Evolutionary conservation across 1,140 invertebrate genomes (phyloP), one percentile per base, ranked within the genome.

Genomic region (Zelostemma sp.): DNA sequence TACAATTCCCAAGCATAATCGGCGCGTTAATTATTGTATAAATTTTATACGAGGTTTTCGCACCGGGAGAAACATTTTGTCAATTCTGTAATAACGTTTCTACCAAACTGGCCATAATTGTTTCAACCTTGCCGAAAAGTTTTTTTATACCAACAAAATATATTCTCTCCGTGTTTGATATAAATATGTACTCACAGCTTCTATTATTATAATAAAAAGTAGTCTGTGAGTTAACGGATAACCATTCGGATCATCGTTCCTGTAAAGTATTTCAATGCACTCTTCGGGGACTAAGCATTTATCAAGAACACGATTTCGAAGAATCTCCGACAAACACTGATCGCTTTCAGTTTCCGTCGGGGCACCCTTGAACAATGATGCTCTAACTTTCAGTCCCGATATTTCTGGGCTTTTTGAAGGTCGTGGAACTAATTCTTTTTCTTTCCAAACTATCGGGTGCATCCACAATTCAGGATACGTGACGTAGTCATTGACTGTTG

Each of bases 151-250:
- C n/a, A 48, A 19, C 31, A 56, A 45, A 41, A 21, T 53, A 21
- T 6, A 2, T 33, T 59, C 50, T 64, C 46, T 15, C 55, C 19
- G 31, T 15, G 51, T 35, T 53, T 48, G 18, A 14, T 65, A 11
- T 65, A 33, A 41, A 61, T 47, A 41, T 61, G 41, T 45, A 56
- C 9, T 56, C 41, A 31, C 19, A 25, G 12, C n/a, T 14, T 31
- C 15, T 21, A 12, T 48, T 1, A 48, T 1, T 5, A 49, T n/a
- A 15, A 80, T 55, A 15, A 76, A 69, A 2, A 84, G 59, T 11
- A 85, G 40, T 67, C 80, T 72, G 55, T 85, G 83, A 0, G 80
- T 78, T 1, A 85, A 68, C 18, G 82, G 76, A 71, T 85, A 85
- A 25, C 82, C 84, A 18, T 73, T 65, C 9, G 58, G 33, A 12